Evolutionary conservation across 2,113 vertebrate genomes (phyloP), one percentile per base, ranked within the genome.

Genomic region (Ifrita kowaldi): DNA sequence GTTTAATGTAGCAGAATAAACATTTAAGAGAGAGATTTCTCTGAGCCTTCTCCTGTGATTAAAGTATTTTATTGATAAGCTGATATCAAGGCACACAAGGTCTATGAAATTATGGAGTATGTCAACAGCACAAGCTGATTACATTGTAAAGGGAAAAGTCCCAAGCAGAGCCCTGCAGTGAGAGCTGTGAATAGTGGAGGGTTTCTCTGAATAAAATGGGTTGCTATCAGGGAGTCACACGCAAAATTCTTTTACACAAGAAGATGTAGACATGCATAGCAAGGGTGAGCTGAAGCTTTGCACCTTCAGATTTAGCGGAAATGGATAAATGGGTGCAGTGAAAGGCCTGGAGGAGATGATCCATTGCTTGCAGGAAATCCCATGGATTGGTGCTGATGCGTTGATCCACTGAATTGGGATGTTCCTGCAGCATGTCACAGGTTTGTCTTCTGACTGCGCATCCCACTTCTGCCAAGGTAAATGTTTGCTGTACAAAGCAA

Each of bases 191-290:
- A 21, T 11, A 73, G 21, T 7, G 37, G 9, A 33, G 44, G 56
- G 21, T 47, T 62, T 57, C n/a, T 77, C 28, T 87, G 47, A 49
- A 49, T 47, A 27, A 91, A 67, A 64, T 6, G 6, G 11, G 12
- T n/a, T 84, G 17, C 22, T 59, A 3, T 22, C 1, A 2, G 7
- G 18, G 50, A 53, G 4, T 33, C 55, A 46, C 7, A n/a, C 46
- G 35, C 49, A 30, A 70, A 84, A 79, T 14, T 84, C 16, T 27
- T 39, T 35, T 53, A 4, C 4, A 5, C 23, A 30, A 28, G 35
- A 63, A 67, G 20, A 16, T 44, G 4, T 0, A 26, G 12, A 26
- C 21, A 27, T 21, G 15, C 3, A 16, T 17, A 39, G 26, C 18
- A 56, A 80, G 13, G 9, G 6, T 33, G 26, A 80, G 10, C 13